phyloP scores from a whole-genome alignment of 2,113 vertebrate genomes.

The Athene noctua region DNA sequence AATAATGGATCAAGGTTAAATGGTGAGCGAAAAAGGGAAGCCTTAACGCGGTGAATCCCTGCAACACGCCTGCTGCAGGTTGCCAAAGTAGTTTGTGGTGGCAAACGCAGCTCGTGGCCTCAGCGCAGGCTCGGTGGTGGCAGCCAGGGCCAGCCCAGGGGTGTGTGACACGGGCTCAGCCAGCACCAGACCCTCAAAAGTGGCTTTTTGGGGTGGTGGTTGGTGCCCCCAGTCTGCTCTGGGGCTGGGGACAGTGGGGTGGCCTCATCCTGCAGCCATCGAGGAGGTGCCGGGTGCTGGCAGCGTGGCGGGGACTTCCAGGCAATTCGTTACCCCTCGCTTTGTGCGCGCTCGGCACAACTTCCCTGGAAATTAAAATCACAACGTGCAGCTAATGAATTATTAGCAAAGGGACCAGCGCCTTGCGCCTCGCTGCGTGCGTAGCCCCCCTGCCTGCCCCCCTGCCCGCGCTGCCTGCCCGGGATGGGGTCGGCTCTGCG shows the following conservation, averaged over 20 bases:
- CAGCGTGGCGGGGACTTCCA: neutral
- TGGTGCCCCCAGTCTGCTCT: rapidly evolving
- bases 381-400: neutral
- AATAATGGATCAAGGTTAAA: constrained; percentile 48
- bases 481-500: neutral
- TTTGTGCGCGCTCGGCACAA: rapidly evolving
- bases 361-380: neutral
- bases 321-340: neutral
- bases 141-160: rapidly evolving
- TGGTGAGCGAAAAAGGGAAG: neutral
- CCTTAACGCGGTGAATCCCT: neutral
- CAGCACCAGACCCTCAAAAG: rapidly evolving
- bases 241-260: neutral
- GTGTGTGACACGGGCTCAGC: rapidly evolving
- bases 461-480: rapidly evolving
- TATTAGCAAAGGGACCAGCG: rapidly evolving
- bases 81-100: rapidly evolving
- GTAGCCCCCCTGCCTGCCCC: neutral
- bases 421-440: rapidly evolving
- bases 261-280: neutral
- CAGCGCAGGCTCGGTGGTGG: rapidly evolving
- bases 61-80: rapidly evolving
- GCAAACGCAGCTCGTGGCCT: neutral
- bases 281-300: neutral
- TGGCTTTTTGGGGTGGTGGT: neutral